Evolutionary conservation across 2,113 vertebrate species (phyloP), one percentile per base, ranked within the genome.

Genomic region (Cepphus grylle): DNA sequence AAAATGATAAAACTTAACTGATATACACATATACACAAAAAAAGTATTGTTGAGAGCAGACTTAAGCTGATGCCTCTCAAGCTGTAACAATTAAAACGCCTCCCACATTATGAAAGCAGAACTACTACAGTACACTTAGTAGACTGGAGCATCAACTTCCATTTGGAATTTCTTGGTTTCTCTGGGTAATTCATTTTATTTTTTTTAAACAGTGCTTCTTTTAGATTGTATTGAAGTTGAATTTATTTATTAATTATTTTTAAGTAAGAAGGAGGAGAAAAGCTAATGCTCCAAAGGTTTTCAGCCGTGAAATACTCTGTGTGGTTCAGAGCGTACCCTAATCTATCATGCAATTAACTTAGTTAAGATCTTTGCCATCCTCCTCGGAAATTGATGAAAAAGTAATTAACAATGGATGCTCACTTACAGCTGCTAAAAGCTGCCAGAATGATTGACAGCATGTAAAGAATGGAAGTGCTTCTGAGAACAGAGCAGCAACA

Each of bases 331-430:
- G 27, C 36, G 23, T 56, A 38, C 43, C 67, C 55, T 38, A 15
- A 70, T 59, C 78, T 70, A 63, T 40, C 78, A n/a, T 6, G 27
- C 91, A 83, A 83, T 69, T 83, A 79, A 74, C 20, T 74, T n/a
- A 2, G 8, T 32, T 13, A 53, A 40, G n/a, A 90, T 90, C 94
- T 90, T 69, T 38, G 82, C 90, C 66, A 53, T 38, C 78, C 78
- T 90, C 61, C 67, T n/a, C 29, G 11, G 61, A 87, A 87, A 83
- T 0, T 49, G 72, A 73, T 47, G 71, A 36, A 79, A 79, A 93
- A 86, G 72, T 93, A 93, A 95, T 93, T 90, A 83, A 74, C 78
- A 80, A 42, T 4, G 53, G 81, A 47, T 73, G 94, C 71, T 83
- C 61, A 21, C 59, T 86, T 52, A 45, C n/a, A 73, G 86, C 86